phyloP scores from a whole-genome alignment of 2,797 vertebrate genomes.

The Manis crassicaudata region DNA sequence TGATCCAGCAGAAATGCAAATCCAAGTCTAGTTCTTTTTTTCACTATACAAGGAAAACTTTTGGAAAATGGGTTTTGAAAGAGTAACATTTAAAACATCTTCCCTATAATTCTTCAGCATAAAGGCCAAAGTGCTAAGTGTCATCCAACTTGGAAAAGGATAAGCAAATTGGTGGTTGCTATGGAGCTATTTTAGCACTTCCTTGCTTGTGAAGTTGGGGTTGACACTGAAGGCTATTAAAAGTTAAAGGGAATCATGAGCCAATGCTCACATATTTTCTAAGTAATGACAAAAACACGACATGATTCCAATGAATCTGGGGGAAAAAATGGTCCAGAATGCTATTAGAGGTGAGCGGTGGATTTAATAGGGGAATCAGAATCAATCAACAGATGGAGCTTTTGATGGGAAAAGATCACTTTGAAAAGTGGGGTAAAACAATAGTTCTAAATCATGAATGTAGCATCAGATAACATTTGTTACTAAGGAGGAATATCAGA shows the following conservation, averaged over 20 bases:
- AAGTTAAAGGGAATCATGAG: constrained; percentile 40
- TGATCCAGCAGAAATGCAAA: neutral
- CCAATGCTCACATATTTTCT: constrained; percentile 13
- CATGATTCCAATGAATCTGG: neutral
- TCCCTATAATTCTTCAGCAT: constrained; percentile 13
- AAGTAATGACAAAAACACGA: constrained; percentile 54
- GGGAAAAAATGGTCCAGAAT: neutral
- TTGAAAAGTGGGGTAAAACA: constrained; percentile 30
- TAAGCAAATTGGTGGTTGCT: constrained; percentile 51
- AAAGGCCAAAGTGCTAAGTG: constrained; percentile 54
- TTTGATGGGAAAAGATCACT: constrained; percentile 1
- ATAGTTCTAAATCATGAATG: constrained; percentile 49
- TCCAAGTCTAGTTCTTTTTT: neutral
- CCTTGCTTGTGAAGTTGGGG: neutral
- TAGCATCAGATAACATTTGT: neutral
- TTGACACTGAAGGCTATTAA: constrained; percentile 39
- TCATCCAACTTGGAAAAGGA: constrained; percentile 23
- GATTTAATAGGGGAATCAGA: neutral
- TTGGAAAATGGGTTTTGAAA: neutral
- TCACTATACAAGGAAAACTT: constrained; percentile 1
- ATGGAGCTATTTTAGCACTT: neutral
- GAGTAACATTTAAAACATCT: neutral
- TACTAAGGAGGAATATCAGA: constrained; percentile 51
- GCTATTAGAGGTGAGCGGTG: neutral
- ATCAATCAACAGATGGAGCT: neutral